phyloP scores from a whole-genome alignment of 2,888 invertebrate species.

The Drosophila monieri region DNA sequence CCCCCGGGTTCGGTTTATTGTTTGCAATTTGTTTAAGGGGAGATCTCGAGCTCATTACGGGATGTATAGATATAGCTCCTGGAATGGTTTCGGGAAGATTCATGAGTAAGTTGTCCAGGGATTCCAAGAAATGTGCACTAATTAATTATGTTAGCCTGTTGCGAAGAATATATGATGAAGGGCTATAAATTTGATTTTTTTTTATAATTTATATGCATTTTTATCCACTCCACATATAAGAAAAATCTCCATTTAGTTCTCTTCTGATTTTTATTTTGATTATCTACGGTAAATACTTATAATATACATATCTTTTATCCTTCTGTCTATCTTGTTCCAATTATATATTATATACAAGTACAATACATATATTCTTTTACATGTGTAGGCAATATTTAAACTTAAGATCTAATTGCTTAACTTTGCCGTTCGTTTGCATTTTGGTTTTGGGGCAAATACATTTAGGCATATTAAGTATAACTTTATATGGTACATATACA shows the following conservation, averaged over 20 bases:
- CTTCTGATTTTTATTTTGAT: slow-evolving; percentile 70
- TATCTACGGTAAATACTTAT: slow-evolving; percentile 78
- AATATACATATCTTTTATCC: slow-evolving; percentile 53
- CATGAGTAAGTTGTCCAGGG: slow-evolving; percentile 7
- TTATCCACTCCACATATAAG: neutral
- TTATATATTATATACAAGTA: slow-evolving; percentile 67
- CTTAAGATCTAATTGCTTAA: slow-evolving; percentile 62
- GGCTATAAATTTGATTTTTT: slow-evolving; percentile 2
- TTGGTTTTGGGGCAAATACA: slow-evolving; percentile 51
- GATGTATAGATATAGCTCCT: slow-evolving; percentile 5
- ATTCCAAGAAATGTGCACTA: slow-evolving; percentile 28
- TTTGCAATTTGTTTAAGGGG: slow-evolving; percentile 35
- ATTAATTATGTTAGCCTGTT: slow-evolving; percentile 43
- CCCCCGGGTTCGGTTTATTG: slow-evolving; percentile 37
- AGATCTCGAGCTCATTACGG: slow-evolving; percentile 23
- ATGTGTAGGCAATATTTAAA: slow-evolving; percentile 65
- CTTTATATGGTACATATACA: slow-evolving; percentile 64
- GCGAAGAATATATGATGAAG: neutral
- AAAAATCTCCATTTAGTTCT: slow-evolving; percentile 27
- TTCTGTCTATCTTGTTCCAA: slow-evolving; percentile 25
- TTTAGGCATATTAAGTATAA: slow-evolving; percentile 50
- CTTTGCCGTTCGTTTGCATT: slow-evolving; percentile 19
- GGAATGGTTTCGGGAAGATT: neutral
- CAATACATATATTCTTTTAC: slow-evolving; percentile 60
- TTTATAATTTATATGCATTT: neutral